Evolutionary conservation across 1,140 invertebrate genomes (phyloP).

Genomic region (Antheraea mylitta): DNA sequence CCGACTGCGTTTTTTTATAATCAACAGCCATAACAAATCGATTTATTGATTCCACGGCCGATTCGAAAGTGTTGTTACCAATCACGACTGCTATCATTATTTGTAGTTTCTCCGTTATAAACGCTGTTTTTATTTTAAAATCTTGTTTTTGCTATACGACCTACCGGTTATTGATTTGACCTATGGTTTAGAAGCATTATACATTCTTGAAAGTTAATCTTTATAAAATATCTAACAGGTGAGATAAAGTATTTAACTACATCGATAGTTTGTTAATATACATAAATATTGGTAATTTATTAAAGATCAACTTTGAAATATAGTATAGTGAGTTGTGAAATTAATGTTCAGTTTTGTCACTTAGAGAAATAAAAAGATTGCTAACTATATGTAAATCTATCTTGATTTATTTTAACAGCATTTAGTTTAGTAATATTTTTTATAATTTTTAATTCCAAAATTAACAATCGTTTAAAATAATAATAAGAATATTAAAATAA

Average conservation of each 20-base stretch:
- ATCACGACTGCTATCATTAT: slow-evolving; percentile 16
- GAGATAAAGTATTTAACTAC: not conserved
- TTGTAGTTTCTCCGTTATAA: slow-evolving; percentile 24
- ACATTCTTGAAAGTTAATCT: not conserved
- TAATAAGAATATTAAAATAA: too few relatives aligned
- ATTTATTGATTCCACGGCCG: slow-evolving; percentile 32
- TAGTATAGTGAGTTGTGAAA: too few relatives aligned
- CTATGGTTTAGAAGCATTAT: not conserved
- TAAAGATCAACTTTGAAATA: not conserved
- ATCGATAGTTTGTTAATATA: not conserved
- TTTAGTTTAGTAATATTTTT: too few relatives aligned
- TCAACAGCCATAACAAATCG: slow-evolving; percentile 25
- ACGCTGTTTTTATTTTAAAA: slow-evolving; percentile 9
- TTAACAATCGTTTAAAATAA: too few relatives aligned
- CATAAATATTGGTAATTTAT: not conserved
- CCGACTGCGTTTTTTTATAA: slow-evolving; percentile 23
- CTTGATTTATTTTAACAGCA: too few relatives aligned
- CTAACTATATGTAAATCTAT: too few relatives aligned
- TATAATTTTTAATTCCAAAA: too few relatives aligned
- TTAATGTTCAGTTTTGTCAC: not conserved
- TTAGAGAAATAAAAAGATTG: not conserved
- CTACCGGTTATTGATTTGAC: slow-evolving; percentile 8
- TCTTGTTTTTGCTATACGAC: not conserved
- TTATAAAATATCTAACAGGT: not conserved
- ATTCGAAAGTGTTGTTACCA: slow-evolving; percentile 28